Evolutionary conservation across 1,140 invertebrate genomes (phyloP).

Genomic region (Fopius arisanus): DNA sequence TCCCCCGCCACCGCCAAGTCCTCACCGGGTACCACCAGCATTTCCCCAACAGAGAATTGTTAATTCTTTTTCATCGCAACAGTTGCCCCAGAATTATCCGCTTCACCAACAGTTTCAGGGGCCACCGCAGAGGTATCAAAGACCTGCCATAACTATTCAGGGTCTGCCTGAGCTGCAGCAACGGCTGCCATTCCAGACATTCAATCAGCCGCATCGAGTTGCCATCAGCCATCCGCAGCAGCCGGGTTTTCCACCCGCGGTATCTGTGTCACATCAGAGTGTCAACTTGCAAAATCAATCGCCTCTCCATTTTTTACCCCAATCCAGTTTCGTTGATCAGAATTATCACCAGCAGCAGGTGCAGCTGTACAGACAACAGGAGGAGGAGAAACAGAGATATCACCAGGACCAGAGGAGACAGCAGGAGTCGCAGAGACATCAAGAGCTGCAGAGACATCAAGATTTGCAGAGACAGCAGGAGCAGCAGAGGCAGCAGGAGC

Average conservation of each 20-base stretch:
- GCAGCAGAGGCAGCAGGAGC: constrained; percentile 44
- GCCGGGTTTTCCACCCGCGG: constrained; percentile 44
- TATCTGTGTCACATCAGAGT: constrained; percentile 51
- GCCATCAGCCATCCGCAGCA: constrained; percentile 52
- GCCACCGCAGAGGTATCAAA: constrained; percentile 39
- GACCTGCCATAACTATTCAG: constrained; percentile 56
- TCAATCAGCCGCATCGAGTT: constrained; percentile 44
- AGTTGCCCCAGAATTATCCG: constrained; percentile 51
- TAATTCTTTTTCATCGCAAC: constrained; percentile 54
- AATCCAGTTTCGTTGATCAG: constrained; percentile 17
- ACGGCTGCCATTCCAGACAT: constrained; percentile 48
- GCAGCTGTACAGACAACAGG: constrained; percentile 43
- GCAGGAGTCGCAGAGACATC: constrained; percentile 51
- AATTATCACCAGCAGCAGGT: constrained; percentile 27
- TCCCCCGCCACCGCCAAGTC: constrained; percentile 56
- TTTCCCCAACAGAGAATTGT: constrained; percentile 65
- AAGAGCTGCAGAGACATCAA: constrained; percentile 42
- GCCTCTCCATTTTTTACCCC: constrained; percentile 3
- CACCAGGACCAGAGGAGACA: constrained; percentile 52
- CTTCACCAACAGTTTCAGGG: constrained; percentile 47
- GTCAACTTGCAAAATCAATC: constrained; percentile 49
- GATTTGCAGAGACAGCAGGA: constrained; percentile 45
- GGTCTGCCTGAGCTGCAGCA: constrained; percentile 57
- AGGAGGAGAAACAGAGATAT: constrained; percentile 53
- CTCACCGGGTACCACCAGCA: constrained; percentile 55